Conservation (phyloP, 1,140 invertebrate genomes). For the Drosophila seguyi region DNA sequence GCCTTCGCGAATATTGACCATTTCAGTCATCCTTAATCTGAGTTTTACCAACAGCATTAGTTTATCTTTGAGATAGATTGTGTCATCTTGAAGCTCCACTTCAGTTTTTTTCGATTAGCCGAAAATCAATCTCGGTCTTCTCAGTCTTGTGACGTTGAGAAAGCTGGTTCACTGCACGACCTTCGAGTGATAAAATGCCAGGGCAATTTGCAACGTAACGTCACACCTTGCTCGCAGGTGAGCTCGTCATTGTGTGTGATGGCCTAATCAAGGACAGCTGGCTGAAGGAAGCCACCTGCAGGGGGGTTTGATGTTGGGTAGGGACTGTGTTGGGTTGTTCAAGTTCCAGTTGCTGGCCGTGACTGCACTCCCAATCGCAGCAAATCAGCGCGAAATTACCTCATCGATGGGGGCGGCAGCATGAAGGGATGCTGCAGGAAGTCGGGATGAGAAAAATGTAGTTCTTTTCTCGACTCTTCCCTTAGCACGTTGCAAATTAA, state of each 20-base stretch:
- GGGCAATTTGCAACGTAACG: slow-evolving; percentile 63
- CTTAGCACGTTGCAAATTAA: slow-evolving; percentile 77
- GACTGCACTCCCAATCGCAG: slow-evolving; percentile 73
- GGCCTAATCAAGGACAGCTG: slow-evolving; percentile 62
- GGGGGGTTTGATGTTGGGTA: background rate
- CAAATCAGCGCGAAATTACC: slow-evolving; percentile 74
- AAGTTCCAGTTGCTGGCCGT: slow-evolving; percentile 36
- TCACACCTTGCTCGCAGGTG: slow-evolving; percentile 20
- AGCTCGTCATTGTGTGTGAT: slow-evolving; percentile 58
- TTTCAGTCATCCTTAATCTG: background rate
- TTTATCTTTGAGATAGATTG: too few species aligned
- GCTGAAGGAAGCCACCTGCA: slow-evolving; percentile 10
- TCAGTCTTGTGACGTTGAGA: slow-evolving; percentile 6
- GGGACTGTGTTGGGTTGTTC: background rate
- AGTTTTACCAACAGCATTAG: background rate
- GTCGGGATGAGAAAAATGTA: slow-evolving; percentile 19
- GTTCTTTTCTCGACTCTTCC: slow-evolving; percentile 24
- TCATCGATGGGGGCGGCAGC: slow-evolving; percentile 61
- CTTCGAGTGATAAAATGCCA: slow-evolving; percentile 52
- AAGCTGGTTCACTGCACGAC: slow-evolving; percentile 16
- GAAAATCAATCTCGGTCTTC: slow-evolving; percentile 7
- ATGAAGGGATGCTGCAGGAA: background rate
- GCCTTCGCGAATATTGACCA: too few species aligned
- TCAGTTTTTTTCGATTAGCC: background rate
- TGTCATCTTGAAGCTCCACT: background rate